Base-by-base conservation (phyloP, 2,888 invertebrate species). In the Papilio demoleus region DNA sequence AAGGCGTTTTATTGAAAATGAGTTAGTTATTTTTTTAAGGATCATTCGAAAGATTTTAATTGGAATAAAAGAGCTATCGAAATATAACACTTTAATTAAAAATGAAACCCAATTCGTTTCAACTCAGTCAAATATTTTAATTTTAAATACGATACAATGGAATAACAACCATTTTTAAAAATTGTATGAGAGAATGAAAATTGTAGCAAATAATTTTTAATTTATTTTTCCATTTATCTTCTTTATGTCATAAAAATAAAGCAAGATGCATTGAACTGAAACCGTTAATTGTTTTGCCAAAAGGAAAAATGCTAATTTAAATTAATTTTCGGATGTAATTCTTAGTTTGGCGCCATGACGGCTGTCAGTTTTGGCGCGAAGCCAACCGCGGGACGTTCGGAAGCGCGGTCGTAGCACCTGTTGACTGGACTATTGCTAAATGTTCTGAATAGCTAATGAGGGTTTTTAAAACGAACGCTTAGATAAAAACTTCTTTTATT, bases 341-440 rank as follows among this genome's bases (percentile, higher is more conserved):
- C 42, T 56, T 65, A 61, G 71, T 71, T 71, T 70, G 63, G 71
- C 73, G 71, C 81, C 77, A 78, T 81, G 75, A 76, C 71, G 63
- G 74, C 77, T 79, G 81, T 84, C 79, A 79, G 73, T 77, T 80
- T 81, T 86, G 86, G 86, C 86, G 78, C 77, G 63, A 74, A 75
- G 85, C 86, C 86, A 86, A 74, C 73, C 65, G 70, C 66, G 70
- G 74, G 74, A 72, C 73, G 76, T 78, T 78, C 75, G 72, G 72
- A 76, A 77, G 71, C 65, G 60, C 65, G 71, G 73, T 74, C 70
- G 67, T 74, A 70, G 64, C 77, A 86, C 86, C 82, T 87, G 87
- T 86, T 85, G 86, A 80, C 73, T 73, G 59, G 66, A 63, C 64
- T 66, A 67, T 73, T 40, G 65, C 66, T 71, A 70, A 72, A 73